These are phyloP conservation scores for Esox masquinongy DNA, from an alignment of 2,797 vertebrate species.

Conservation along the genomic window DNA sequence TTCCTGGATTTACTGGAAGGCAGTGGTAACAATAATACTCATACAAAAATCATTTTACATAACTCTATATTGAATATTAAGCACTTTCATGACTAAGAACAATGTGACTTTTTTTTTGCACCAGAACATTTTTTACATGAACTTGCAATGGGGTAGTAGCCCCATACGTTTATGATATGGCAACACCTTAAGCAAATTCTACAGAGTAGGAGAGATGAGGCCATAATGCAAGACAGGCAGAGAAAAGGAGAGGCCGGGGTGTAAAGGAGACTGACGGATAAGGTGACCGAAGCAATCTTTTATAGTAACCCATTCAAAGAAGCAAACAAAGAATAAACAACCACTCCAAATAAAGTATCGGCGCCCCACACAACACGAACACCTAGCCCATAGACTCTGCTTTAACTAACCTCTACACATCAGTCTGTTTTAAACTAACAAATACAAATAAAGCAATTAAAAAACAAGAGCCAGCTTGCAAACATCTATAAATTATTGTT, in stretches of 20 bases:
- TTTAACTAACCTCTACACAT: not conserved
- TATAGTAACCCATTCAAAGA: constrained; percentile 49
- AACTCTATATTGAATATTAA: not conserved
- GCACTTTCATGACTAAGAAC: not conserved
- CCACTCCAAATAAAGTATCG: not conserved
- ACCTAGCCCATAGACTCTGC: not conserved
- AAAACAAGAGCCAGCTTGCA: not conserved
- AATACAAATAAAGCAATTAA: not conserved
- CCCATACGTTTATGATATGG: not conserved
- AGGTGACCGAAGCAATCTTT: constrained; percentile 32
- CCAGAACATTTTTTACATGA: not conserved
- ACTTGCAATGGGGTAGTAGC: not conserved
- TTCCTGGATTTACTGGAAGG: no score
- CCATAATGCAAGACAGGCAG: not conserved
- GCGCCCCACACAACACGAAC: not conserved
- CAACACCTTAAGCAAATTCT: not conserved
- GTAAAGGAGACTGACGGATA: not conserved
- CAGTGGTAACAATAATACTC: not conserved
- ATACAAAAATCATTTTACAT: not conserved
- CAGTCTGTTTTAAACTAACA: not conserved
- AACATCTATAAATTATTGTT: not conserved
- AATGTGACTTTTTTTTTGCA: not conserved
- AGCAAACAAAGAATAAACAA: constrained; percentile 36
- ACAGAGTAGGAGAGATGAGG: not conserved
- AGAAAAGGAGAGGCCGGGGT: not conserved